Base-by-base conservation (phyloP, 2,113 vertebrate species). In the Ctenomys sociabilis region DNA sequence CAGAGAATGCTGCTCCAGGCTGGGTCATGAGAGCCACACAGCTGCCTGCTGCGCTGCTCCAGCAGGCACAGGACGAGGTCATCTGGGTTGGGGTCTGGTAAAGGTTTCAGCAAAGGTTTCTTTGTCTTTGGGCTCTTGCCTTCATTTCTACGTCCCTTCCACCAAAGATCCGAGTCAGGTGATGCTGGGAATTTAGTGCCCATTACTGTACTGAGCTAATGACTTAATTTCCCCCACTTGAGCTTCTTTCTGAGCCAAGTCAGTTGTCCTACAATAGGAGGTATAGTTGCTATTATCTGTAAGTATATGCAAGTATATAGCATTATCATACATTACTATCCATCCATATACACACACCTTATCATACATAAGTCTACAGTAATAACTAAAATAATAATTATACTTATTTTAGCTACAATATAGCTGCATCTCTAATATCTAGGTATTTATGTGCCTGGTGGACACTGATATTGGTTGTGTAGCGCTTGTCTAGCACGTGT, bases 61-160 rank as follows among this genome's bases (percentile, higher is more conserved):
- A 43, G 24, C n/a, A n/a, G 7, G 0, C 5, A 59, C 0, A 40
- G 0, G 6, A 22, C 7, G 32, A 4, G 32, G 4, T 30, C 40
- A 1, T 61, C 40, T 64, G 61, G 93, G 32, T 24, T 85, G n/a
- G 81, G 81, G 63, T 52, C 52, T 80, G 35, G 37, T 24, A 14
- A 32, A 63, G 13, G 17, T 28, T 28, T n/a, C 30, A 17, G 49
- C 43, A 80, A 32, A 63, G 7, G 10, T 26, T 63, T 63, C 61
- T 26, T 24, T 84, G 4, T 45, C 12, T 4, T 30, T 88, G 30
- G 57, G 6, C 73, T 90, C 28, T 75, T 93, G 49, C 22, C 11
- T 80, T 28, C 6, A n/a, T 82, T 89, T 93, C 30, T 45, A 64
- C 4, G 57, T 8, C 5, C 6, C 72, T 85, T 73, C 59, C 88